Conservation (phyloP, 2,113 vertebrate species). For the Harpagus bidentatus region DNA sequence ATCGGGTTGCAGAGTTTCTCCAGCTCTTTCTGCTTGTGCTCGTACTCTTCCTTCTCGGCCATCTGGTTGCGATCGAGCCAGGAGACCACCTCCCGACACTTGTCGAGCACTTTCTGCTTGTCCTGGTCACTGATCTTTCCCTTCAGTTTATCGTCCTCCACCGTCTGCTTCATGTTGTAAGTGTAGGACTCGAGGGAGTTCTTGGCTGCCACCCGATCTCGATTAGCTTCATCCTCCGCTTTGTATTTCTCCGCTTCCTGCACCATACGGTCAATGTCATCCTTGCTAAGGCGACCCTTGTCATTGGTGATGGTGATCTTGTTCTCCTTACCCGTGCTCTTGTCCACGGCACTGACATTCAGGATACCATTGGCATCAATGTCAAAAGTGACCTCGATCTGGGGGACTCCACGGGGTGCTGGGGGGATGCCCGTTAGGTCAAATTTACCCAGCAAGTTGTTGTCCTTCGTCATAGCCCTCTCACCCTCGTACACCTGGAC, state of each 20-base stretch:
- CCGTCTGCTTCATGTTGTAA: slow-evolving; percentile 80
- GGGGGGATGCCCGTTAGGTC: slow-evolving; percentile 80
- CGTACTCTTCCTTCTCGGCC: slow-evolving; percentile 82
- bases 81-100: slow-evolving; percentile 77
- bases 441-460: slow-evolving; percentile 84
- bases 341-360: slow-evolving; percentile 79
- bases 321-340: slow-evolving; percentile 83
- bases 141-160: slow-evolving; percentile 81
- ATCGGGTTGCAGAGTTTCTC: slow-evolving; percentile 84
- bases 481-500: slow-evolving; percentile 82
- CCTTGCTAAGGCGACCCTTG: slow-evolving; percentile 83
- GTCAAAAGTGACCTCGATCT: slow-evolving; percentile 83
- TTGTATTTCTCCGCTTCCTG: slow-evolving; percentile 84
- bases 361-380: slow-evolving; percentile 84
- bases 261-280: slow-evolving; percentile 84
- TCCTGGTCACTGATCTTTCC: slow-evolving; percentile 82
- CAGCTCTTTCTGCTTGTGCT: slow-evolving; percentile 84
- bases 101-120: slow-evolving; percentile 77
- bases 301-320: slow-evolving; percentile 86
- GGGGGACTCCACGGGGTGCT: slow-evolving; percentile 79
- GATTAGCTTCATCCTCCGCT: slow-evolving; percentile 77
- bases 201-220: slow-evolving; percentile 77
- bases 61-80: slow-evolving; percentile 84
- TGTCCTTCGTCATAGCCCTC: slow-evolving; percentile 83
- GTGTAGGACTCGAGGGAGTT: slow-evolving; percentile 80